These are phyloP conservation scores for Brenthis ino DNA, from an alignment of 2,888 invertebrate species.

Conservation along the genomic window DNA sequence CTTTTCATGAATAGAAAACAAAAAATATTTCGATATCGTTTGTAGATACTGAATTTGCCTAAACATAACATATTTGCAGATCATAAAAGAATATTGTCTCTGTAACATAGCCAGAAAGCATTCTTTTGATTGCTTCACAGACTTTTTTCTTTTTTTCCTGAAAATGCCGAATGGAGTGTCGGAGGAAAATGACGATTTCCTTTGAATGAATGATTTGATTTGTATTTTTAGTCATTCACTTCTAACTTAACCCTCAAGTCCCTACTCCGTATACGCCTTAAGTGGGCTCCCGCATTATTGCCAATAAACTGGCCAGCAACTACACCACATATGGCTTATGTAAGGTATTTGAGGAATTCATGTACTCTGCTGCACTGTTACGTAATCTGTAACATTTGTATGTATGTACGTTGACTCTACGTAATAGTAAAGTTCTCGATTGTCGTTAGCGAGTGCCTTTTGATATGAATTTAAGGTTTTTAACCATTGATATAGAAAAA, in stretches of 20 bases:
- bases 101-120: no score
- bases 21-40: no score
- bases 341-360: conserved; percentile 35
- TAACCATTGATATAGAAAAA: not conserved
- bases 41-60: no score
- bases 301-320: conserved; percentile 64
- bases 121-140: no score
- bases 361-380: conserved; percentile 22
- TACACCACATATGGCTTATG: conserved; percentile 37
- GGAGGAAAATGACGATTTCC: no score
- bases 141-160: no score
- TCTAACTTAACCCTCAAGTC: conserved; percentile 42
- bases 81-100: no score
- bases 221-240: not conserved
- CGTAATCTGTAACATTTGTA: conserved; percentile 18
- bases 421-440: not conserved
- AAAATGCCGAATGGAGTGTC: no score
- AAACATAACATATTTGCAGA: no score
- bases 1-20: no score
- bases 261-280: conserved; percentile 51
- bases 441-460: conserved; percentile 6
- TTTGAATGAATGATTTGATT: not conserved
- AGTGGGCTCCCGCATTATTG: conserved; percentile 69
- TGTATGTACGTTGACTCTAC: not conserved
- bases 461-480: not conserved